Percentiles rank a stretch among this genome's conserved stretches.
Evolutionary conservation across 2,797 vertebrate species (phyloP).

Genomic region (Diglossa cyanea): DNA sequence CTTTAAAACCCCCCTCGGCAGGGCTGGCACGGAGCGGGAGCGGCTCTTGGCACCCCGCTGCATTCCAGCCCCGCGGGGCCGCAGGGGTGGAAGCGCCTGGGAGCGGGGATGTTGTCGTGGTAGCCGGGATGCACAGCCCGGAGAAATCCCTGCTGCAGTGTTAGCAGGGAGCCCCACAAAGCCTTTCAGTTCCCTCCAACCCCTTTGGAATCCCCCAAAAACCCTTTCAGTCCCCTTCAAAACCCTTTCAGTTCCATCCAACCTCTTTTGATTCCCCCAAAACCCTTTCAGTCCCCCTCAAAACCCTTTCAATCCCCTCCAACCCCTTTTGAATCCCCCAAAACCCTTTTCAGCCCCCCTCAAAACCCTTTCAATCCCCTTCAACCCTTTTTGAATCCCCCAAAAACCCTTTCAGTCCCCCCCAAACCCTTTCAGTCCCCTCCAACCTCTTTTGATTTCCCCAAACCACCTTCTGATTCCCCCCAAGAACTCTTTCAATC

Average conservation of each 20-base stretch:
- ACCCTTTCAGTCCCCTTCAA: too few species aligned
- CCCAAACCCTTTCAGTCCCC: too few species aligned
- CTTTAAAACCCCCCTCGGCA: accelerated
- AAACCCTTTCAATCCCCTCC: background rate
- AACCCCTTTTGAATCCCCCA: background rate
- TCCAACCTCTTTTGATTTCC: too few species aligned
- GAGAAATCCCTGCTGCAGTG: accelerated
- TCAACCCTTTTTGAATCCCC: background rate
- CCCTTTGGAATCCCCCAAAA: background rate
- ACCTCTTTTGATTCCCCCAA: background rate
- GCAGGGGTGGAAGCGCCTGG: accelerated
- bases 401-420: background rate
- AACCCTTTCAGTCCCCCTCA: background rate
- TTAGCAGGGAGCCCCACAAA: background rate
- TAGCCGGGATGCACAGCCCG: accelerated
- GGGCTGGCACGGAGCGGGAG: accelerated
- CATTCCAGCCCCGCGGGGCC: accelerated
- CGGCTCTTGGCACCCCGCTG: background rate
- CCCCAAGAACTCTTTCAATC: background rate
- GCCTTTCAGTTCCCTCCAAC: background rate
- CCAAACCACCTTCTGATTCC: too few species aligned
- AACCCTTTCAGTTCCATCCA: too few species aligned
- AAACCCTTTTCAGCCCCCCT: background rate
- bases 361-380: background rate
- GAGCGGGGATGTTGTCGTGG: accelerated